Conservation (phyloP, 2,113 vertebrate species). For the Capricornis sumatraensis region DNA sequence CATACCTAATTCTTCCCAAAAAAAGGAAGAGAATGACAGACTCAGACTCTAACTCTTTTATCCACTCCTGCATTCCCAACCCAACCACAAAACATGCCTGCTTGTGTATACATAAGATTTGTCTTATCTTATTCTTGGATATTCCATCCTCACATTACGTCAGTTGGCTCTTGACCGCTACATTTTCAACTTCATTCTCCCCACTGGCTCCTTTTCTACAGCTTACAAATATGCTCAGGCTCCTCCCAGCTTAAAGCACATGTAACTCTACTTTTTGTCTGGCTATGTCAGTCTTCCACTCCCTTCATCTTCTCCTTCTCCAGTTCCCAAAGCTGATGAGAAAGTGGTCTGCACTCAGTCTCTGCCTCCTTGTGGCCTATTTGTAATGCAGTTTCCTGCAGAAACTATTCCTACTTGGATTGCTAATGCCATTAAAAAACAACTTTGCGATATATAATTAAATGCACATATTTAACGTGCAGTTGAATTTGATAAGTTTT, state of each 20-base stretch:
- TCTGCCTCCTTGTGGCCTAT: not conserved
- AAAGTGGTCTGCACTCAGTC: fast-evolving
- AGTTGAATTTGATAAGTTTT: not conserved
- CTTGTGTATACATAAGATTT: not conserved
- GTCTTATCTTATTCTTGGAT: not conserved
- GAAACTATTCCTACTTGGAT: not conserved
- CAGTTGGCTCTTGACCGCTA: not conserved
- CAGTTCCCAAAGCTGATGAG: not conserved
- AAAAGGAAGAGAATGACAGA: not conserved
- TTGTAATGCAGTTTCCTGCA: not conserved
- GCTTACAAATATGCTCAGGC: not conserved
- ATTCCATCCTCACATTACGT: not conserved
- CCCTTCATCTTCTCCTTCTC: not conserved
- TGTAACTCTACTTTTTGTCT: not conserved
- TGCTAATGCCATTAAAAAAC: not conserved
- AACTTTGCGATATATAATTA: not conserved
- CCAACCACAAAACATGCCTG: not conserved
- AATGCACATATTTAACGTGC: not conserved
- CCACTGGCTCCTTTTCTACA: not conserved
- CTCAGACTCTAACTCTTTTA: not conserved
- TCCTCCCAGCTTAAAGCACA: not conserved
- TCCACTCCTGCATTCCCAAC: not conserved
- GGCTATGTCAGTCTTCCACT: not conserved
- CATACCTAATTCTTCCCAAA: not conserved
- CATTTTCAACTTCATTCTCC: not conserved